These are phyloP conservation scores for Halocaridina rubra DNA, from an alignment of 2,888 invertebrate species.

Conservation along the genomic window DNA sequence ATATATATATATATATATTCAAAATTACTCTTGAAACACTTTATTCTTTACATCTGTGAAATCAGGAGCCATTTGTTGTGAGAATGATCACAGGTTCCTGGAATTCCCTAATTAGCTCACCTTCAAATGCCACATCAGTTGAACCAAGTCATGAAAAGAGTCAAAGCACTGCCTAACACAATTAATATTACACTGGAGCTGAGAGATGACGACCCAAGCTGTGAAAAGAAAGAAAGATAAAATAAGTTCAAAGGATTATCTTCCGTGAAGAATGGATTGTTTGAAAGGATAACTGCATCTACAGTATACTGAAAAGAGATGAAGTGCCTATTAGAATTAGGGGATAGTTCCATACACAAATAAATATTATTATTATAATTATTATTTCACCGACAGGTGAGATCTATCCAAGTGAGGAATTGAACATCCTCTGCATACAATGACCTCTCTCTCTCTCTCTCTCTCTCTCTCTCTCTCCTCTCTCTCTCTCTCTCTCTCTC, in stretches of 20 bases:
- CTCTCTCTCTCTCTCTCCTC: neutral
- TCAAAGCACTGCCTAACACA: no score
- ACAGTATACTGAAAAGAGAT: neutral
- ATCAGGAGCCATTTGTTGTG: neutral
- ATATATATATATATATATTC: no score
- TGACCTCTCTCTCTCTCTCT: neutral
- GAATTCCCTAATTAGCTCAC: no score
- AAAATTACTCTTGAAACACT: neutral
- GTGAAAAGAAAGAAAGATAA: no score
- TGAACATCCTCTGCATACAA: neutral
- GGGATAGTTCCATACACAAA: neutral
- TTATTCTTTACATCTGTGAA: neutral
- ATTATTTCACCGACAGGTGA: no score
- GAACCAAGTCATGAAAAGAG: no score
- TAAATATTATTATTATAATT: neutral
- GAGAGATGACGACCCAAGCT: no score
- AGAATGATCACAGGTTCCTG: neutral
- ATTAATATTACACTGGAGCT: no score
- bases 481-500: slow-evolving; percentile 16
- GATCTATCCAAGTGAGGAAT: neutral
- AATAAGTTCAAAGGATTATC: no score
- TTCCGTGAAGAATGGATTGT: no score
- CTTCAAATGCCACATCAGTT: no score
- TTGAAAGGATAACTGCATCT: no score
- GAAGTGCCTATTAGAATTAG: neutral